phyloP scores from a whole-genome alignment of 2,797 vertebrate species.

The Etheostoma nigrum region DNA sequence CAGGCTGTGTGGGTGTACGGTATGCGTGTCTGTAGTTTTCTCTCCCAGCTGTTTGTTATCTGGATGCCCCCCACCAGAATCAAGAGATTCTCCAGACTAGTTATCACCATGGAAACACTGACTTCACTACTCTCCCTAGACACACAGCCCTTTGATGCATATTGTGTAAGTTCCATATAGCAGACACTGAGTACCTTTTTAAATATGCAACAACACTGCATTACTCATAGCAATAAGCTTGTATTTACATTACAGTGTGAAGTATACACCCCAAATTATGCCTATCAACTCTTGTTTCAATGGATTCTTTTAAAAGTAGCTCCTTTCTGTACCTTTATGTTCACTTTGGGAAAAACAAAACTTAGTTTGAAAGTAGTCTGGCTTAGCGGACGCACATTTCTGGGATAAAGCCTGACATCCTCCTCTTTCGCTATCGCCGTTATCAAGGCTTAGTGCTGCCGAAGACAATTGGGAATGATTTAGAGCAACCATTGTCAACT shows the following conservation, averaged over 20 bases:
- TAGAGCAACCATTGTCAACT: too few species aligned
- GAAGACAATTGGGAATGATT: too few species aligned
- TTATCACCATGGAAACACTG: constrained; percentile 62
- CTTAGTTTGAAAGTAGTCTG: too few species aligned
- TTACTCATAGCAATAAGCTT: constrained; percentile 7
- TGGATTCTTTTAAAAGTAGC: not conserved
- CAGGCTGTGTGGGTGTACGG: constrained; percentile 29
- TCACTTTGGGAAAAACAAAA: not conserved
- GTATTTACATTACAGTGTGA: not conserved
- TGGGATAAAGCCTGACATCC: too few species aligned
- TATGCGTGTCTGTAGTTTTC: constrained; percentile 14
- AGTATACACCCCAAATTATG: not conserved
- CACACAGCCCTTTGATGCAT: not conserved
- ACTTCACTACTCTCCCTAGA: constrained; percentile 37
- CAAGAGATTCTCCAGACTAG: constrained; percentile 61
- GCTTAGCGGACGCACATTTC: too few species aligned
- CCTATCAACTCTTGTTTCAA: not conserved
- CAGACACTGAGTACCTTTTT: constrained; percentile 14
- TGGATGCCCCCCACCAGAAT: constrained; percentile 48
- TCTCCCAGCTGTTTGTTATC: constrained; percentile 74
- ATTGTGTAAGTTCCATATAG: constrained; percentile 17
- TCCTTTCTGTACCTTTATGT: not conserved
- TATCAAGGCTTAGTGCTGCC: too few species aligned
- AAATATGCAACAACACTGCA: constrained; percentile 2
- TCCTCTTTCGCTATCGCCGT: too few species aligned